Evolutionary conservation across 2,797 vertebrate genomes (phyloP).

Genomic region (Sebastes dallii): DNA sequence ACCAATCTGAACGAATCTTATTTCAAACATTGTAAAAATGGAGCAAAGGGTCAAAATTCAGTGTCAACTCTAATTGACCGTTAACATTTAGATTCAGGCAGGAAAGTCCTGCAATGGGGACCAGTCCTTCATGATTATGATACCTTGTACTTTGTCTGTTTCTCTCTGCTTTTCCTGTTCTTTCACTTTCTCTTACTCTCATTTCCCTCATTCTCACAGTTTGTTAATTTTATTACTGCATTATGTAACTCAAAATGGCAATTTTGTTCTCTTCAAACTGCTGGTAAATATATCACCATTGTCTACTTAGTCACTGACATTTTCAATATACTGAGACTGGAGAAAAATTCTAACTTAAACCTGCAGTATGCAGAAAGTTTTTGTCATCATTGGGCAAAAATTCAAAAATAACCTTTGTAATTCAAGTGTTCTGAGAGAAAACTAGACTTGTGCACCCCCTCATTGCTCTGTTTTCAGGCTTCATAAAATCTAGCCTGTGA

Average conservation of each 20-base stretch:
- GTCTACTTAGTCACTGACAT: neutral
- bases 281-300: neutral
- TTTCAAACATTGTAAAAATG: conserved; percentile 15
- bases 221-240: neutral
- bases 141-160: neutral
- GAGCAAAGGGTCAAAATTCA: conserved; percentile 11
- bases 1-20: conserved; percentile 13
- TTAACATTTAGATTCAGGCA: conserved; percentile 50
- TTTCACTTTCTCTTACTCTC: neutral
- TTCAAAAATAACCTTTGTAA: too few species aligned
- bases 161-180: neutral
- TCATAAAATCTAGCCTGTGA: fast-evolving
- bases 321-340: neutral
- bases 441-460: too few species aligned
- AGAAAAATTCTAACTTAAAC: neutral
- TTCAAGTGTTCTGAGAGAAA: too few species aligned
- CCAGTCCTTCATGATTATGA: neutral
- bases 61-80: conserved; percentile 11
- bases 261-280: neutral
- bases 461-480: too few species aligned
- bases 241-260: neutral
- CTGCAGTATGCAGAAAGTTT: too few species aligned
- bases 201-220: neutral
- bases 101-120: conserved; percentile 19
- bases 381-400: too few species aligned